phyloP scores from a whole-genome alignment of 2,888 invertebrate genomes.

The Brachyptera putata region DNA sequence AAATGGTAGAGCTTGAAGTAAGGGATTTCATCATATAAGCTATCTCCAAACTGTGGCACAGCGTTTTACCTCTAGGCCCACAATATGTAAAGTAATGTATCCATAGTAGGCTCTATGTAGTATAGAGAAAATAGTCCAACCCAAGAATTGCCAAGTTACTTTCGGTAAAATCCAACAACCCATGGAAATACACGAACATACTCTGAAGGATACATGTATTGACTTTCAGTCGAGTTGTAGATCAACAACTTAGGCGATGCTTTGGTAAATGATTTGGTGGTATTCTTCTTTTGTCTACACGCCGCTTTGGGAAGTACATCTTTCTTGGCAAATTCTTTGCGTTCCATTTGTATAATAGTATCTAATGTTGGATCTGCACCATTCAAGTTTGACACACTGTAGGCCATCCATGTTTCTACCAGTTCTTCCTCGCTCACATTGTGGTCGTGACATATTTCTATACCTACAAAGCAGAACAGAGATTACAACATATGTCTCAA shows the following conservation, averaged over 20 bases:
- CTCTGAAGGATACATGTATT: neutral
- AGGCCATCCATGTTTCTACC: slow-evolving; percentile 76
- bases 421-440: slow-evolving; percentile 60
- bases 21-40: too few species aligned
- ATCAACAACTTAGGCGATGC: neutral
- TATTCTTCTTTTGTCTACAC: too few species aligned
- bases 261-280: neutral
- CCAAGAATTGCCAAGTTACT: too few species aligned
- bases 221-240: neutral
- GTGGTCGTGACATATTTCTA: slow-evolving; percentile 61
- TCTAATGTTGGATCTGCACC: slow-evolving; percentile 59
- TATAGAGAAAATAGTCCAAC: too few species aligned
- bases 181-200: neutral
- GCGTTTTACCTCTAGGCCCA: too few species aligned
- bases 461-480: slow-evolving; percentile 47
- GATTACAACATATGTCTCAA: slow-evolving; percentile 26
- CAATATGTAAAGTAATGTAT: too few species aligned
- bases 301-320: too few species aligned
- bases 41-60: too few species aligned
- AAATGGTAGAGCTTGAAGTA: too few species aligned
- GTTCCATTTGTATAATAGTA: slow-evolving; percentile 57
- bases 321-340: slow-evolving; percentile 57
- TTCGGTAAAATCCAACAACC: too few species aligned
- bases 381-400: slow-evolving; percentile 59
- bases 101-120: too few species aligned